Evolutionary conservation across 1,140 invertebrate species (phyloP).

Genomic region (Drosophila rhopaloa): DNA sequence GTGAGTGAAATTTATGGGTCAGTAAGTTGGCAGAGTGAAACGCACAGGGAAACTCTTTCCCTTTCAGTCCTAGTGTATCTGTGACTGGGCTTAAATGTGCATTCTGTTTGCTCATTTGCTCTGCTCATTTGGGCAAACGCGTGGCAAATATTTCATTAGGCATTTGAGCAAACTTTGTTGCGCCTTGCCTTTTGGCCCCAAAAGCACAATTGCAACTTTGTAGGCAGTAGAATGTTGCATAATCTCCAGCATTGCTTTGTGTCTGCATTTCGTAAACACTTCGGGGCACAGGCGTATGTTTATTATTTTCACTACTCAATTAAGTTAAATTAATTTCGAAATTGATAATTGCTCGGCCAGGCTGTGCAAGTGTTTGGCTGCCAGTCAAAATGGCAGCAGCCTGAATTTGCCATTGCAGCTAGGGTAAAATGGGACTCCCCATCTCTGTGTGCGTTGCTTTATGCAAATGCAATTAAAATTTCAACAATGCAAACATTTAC

Average conservation of each 20-base stretch:
- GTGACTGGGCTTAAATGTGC: slow-evolving; percentile 34
- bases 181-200: slow-evolving; percentile 55
- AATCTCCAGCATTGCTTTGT: slow-evolving; percentile 17
- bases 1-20: slow-evolving; percentile 76
- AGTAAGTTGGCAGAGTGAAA: slow-evolving; percentile 63
- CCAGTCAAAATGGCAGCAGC: slow-evolving; percentile 61
- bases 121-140: slow-evolving; percentile 64
- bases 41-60: slow-evolving; percentile 27
- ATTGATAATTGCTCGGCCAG: slow-evolving; percentile 71
- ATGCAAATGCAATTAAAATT: slow-evolving; percentile 84
- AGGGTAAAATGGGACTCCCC: neutral
- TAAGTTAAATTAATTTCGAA: slow-evolving; percentile 83
- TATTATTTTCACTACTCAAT: slow-evolving; percentile 83
- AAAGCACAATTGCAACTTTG: slow-evolving; percentile 53
- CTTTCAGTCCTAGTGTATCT: slow-evolving; percentile 2
- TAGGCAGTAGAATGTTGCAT: slow-evolving; percentile 50
- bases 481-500: slow-evolving; percentile 84
- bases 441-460: slow-evolving; percentile 57
- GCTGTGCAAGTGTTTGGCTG: slow-evolving; percentile 46
- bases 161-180: slow-evolving; percentile 72
- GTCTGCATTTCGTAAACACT: slow-evolving; percentile 47
- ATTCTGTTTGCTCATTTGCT: slow-evolving; percentile 73
- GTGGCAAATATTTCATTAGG: slow-evolving; percentile 82
- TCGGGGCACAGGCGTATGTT: slow-evolving; percentile 52
- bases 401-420: slow-evolving; percentile 12